Base-by-base conservation (phyloP, 2,113 vertebrate genomes). In the human region DNA sequence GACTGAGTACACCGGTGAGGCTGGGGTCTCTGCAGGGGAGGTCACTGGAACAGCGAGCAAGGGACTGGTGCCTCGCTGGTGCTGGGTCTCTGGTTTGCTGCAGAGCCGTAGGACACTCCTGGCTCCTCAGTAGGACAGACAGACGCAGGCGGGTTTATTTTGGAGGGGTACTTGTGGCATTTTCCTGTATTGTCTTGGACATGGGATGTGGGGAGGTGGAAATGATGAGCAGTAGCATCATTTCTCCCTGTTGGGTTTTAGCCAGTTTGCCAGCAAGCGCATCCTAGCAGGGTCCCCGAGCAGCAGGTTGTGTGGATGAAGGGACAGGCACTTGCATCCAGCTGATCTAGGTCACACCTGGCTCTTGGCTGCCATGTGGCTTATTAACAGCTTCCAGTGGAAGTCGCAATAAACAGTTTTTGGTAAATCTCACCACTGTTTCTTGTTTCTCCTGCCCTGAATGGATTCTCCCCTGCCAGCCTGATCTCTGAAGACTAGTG, bases 391-490 rank as follows among this genome's bases (percentile, higher is more conserved):
- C 89, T 95, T 96, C 90, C 78, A 40, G 89, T 79, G 23, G 59
- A 68, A 94, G 61, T 95, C 64, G 35, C 96, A 98, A 97, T 98
- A 98, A 98, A 97, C 57, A 13, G 35, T 81, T 90, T 68, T 88
- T 32, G 17, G 13, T 61, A 86, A 97, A 82, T 57, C 90, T 55
- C 80, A 50, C 45, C 45, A 12, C 9, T 20, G 66, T n/a, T 78
- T 57, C 73, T 50, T 38, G 32, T 91, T 75, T 90, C 50, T 96
- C 79, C 7, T 43, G n/a, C 59, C 83, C 22, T 48, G 50, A 64
- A 5, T 45, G 50, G 45, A 27, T 57, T 20, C 61, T 40, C 48
- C 10, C 30, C 3, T 32, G 6, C 64, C 30, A 23, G 40, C 14
- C 35, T 30, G 43, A 20, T 40, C 20, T 95, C 43, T 86, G 30